Evolutionary conservation across 2,797 vertebrate genomes (phyloP).

Genomic region (Catamblyrhynchus diadema): DNA sequence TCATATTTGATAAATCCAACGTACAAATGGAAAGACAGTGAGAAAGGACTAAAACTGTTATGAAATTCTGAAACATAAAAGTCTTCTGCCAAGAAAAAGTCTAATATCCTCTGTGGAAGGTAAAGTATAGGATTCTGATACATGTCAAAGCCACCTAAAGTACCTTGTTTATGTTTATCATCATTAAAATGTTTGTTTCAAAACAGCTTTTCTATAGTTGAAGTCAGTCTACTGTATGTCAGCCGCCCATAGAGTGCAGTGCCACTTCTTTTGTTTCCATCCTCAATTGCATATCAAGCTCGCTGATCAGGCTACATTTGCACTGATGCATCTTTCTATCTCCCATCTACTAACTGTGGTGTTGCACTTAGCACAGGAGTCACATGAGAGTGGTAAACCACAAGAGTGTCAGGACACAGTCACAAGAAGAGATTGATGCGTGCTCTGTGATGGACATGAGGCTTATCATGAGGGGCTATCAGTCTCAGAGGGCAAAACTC

Average conservation of each 20-base stretch:
- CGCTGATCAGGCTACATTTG: not conserved
- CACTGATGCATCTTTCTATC: not conserved
- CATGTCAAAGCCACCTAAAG: not conserved
- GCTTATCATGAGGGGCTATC: not conserved
- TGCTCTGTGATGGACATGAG: not conserved
- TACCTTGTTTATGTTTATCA: not conserved
- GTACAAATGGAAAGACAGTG: not conserved
- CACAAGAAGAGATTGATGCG: not conserved
- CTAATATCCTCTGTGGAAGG: not conserved
- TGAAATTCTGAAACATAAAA: not conserved
- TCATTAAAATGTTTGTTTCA: not conserved
- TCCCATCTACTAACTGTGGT: not conserved
- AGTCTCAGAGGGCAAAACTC: not conserved
- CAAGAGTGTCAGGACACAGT: not conserved
- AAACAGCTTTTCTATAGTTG: not conserved
- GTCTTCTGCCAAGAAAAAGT: not conserved
- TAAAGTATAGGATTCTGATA: not conserved
- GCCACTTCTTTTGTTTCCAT: not conserved
- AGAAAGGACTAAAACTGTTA: not conserved
- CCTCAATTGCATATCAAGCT: not conserved
- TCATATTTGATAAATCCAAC: not conserved
- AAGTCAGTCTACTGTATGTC: not conserved
- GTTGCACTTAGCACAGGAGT: not conserved
- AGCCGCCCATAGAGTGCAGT: not conserved
- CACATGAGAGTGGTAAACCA: not conserved